These are phyloP conservation scores for Herpetotheres cachinnans DNA, from an alignment of 2,113 vertebrate genomes.

Conservation along the genomic window DNA sequence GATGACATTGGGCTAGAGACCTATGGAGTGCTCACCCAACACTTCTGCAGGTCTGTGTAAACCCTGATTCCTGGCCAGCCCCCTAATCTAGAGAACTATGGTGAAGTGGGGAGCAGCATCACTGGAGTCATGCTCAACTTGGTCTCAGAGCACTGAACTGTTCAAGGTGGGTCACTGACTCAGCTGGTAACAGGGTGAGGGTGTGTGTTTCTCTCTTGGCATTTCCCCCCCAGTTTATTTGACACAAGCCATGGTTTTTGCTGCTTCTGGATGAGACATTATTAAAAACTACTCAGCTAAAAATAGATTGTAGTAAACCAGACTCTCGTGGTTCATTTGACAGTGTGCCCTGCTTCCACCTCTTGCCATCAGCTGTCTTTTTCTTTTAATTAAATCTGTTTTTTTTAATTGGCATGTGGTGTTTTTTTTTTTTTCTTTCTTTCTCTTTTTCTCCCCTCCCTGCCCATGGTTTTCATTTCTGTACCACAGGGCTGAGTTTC, in stretches of 20 bases:
- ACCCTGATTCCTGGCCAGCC: background rate
- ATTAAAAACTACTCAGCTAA: constrained; percentile 18
- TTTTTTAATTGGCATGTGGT: no score
- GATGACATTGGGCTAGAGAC: background rate
- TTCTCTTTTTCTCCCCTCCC: rapidly evolving
- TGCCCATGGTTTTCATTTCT: background rate
- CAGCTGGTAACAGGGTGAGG: background rate
- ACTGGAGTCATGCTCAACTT: background rate
- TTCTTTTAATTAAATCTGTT: background rate
- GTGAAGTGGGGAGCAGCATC: background rate
- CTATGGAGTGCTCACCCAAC: background rate
- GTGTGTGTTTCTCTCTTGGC: background rate
- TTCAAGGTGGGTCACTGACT: background rate
- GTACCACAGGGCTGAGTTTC: background rate
- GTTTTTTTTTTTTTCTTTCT: background rate
- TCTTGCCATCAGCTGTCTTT: background rate
- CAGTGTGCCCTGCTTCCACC: background rate
- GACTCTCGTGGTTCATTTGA: background rate
- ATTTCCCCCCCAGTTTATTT: background rate
- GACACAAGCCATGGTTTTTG: background rate
- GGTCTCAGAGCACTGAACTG: background rate
- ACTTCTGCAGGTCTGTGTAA: background rate
- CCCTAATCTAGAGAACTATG: rapidly evolving
- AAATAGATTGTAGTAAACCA: background rate
- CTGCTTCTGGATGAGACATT: background rate